Percentiles rank a stretch among this genome's conserved stretches.
phyloP scores from a whole-genome alignment of 2,888 invertebrate genomes.

The Caenorhabditis wallacei region DNA sequence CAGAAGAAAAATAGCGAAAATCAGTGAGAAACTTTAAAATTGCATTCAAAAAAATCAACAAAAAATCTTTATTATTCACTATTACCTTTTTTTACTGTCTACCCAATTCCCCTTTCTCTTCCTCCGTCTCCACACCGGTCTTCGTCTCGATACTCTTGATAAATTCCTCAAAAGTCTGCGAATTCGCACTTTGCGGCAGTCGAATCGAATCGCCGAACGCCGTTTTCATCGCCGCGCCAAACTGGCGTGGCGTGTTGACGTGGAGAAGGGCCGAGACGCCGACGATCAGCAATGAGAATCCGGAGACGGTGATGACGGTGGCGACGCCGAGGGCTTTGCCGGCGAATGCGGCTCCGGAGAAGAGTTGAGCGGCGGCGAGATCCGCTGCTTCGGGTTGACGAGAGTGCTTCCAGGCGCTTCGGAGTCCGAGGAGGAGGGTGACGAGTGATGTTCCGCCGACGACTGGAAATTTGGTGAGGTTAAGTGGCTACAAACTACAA shows the following conservation, averaged over 20 bases:
- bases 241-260: conserved; percentile 80
- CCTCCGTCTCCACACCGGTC: conserved; percentile 44
- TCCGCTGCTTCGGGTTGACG: conserved; percentile 74
- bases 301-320: conserved; percentile 80
- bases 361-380: conserved; percentile 65
- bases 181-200: conserved; percentile 71
- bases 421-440: conserved; percentile 67
- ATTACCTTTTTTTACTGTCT: too few relatives aligned
- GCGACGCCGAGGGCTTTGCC: conserved; percentile 79
- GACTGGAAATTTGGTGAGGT: conserved; percentile 61
- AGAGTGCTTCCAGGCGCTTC: conserved; percentile 74
- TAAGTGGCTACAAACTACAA: conserved; percentile 1
- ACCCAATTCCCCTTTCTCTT: background rate
- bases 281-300: conserved; percentile 78
- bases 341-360: conserved; percentile 81
- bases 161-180: conserved; percentile 74
- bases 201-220: conserved; percentile 72
- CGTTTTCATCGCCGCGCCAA: conserved; percentile 78
- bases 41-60: too few relatives aligned
- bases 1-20: too few relatives aligned
- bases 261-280: conserved; percentile 78
- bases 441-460: conserved; percentile 71
- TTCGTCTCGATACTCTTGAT: conserved; percentile 69
- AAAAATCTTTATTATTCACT: too few relatives aligned
- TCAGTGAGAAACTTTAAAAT: too few relatives aligned